Conservation (phyloP, 2,113 vertebrate genomes). For the Colius striatus region DNA sequence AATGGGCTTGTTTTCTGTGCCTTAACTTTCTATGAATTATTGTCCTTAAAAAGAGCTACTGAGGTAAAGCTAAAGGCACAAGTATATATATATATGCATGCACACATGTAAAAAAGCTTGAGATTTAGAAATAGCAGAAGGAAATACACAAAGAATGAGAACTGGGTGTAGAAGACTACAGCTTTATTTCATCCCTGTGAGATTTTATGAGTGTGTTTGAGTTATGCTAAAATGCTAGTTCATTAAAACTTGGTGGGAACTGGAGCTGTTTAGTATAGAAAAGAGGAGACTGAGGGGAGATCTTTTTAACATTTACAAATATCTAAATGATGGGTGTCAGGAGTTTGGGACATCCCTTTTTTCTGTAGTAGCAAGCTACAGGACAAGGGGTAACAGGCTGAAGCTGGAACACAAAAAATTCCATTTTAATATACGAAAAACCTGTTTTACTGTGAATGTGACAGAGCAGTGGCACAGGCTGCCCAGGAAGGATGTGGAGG, state of each 20-base stretch:
- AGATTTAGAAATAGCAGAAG: not conserved
- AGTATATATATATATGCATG: not conserved
- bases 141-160: not conserved
- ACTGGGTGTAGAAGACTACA: not conserved
- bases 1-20: not conserved
- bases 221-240: not conserved
- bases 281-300: too few species aligned
- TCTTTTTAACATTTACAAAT: too few species aligned
- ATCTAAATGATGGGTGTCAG: too few species aligned
- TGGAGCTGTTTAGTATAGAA: too few species aligned
- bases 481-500: too few species aligned
- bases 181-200: not conserved
- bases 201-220: not conserved
- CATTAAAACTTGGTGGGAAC: not conserved
- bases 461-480: too few species aligned
- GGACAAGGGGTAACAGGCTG: too few species aligned
- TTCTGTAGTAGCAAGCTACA: too few species aligned
- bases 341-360: too few species aligned
- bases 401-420: too few species aligned
- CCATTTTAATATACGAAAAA: too few species aligned
- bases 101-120: fast-evolving
- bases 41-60: not conserved
- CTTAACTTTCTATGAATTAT: not conserved
- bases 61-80: not conserved
- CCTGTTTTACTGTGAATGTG: too few species aligned